Evolutionary conservation across 2,888 invertebrate genomes (phyloP), one percentile per base, ranked within the genome.

Genomic region (Apodemia hepburni): DNA sequence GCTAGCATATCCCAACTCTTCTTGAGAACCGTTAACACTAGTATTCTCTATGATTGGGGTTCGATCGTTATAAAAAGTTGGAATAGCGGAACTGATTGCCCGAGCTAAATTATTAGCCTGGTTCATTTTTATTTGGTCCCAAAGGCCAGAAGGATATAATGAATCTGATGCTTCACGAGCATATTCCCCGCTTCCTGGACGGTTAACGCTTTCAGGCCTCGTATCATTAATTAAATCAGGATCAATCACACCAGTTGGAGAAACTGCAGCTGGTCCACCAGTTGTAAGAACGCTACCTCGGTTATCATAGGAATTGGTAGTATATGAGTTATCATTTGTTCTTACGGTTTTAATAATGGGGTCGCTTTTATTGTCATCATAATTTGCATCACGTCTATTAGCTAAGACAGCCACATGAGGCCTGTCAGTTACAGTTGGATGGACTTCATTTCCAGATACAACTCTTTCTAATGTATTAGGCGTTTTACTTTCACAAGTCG

Each of bases 191-290:
- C 95, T 96, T 61, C 93, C 93, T 61, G 95, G 94, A 64, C 94
- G 86, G 64, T 71, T 77, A 60, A 71, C 85, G 66, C 93, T 95
- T 65, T 93, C 93, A 59, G 94, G 93, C 79, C 95, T 93, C 5
- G 97, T 96, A 77, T 97, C 97, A 75, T 96, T 96, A 75, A 97
- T 97, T 68, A 97, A 92, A 82, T 97, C 97, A 3, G 97, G 97
- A 81, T 97, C 96, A 74, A 97, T 97, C 73, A 94, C 93, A 68
- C 94, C 94, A 70, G 95, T 94, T 42, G 96, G 95, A 33, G 96
- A 96, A 29, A 96, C 95, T 72, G 95, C 95, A 68, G 94, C 93
- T 0, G 95, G 93, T 33, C 69, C 54, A 27, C 54, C 54, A 54
- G 54, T 54, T 54, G 54, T 54, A 7, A 54, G 15, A 3, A 54